Evolutionary conservation across 2,888 invertebrate species (phyloP), one percentile per base, ranked within the genome.

Genomic region (Tiphia femorata): DNA sequence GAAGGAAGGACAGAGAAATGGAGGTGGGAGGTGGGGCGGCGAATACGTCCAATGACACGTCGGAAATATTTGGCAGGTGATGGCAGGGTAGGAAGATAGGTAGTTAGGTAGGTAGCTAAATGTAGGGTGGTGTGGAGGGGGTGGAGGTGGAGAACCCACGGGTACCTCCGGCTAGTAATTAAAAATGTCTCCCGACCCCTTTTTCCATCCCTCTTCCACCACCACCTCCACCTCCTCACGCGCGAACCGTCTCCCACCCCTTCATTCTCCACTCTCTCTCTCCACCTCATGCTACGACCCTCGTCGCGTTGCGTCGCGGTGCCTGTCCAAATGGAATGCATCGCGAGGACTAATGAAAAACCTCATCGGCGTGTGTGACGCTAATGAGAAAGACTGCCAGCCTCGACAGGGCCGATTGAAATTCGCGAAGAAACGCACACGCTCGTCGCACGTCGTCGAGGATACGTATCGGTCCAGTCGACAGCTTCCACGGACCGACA

Each of bases 21-120:
- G 51, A 52, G 59, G 51, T 62, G 42, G 52, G 53, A 49, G 46
- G 54, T 40, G 46, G 52, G 37, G 54, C 14, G 41, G 44, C 61
- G 62, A 53, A 54, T 40, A 49, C 62, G 41, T 66, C 62, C 72
- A 70, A 75, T 77, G 78, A 80, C 78, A 78, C 64, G 75, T 72
- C 77, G 81, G 78, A 81, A 80, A 80, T 80, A 81, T 81, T 83
- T 80, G 83, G 81, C 82, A 82, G 79, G 72, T 78, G 80, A 81
- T 81, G 77, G 73, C 75, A 70, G 70, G 74, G 67, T 65, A 30
- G 29, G 29, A 30, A 19, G 17, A 30, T 17, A 40, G 43, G 43
- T 7, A 19, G 37, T 17, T 5, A 8, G 8, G 25, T 5, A 25
- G 25, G 25, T 6, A 8, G 25, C 5, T 5, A 8, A 25, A 8